Base-by-base conservation (phyloP, 2,888 invertebrate genomes). In the Eupithecia exiguata region DNA sequence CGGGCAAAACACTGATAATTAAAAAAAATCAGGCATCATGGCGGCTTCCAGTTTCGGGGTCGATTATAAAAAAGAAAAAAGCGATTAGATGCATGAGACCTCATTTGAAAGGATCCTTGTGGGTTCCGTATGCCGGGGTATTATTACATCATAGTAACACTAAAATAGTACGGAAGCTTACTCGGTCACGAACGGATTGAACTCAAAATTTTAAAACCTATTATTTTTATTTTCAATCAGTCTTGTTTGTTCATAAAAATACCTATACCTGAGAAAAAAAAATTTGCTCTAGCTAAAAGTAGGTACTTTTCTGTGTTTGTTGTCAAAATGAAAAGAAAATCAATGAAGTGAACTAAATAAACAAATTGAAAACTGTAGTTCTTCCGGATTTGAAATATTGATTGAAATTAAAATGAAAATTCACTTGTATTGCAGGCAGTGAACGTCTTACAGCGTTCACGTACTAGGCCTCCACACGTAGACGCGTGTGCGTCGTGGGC, bases 1-100 rank as follows among this genome's bases (percentile, higher is more conserved):
- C 75, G 58, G 68, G 35, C 69, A 61, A 67, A 75, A 71, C 69
- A 77, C 69, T 62, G 78, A 88, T 92, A 91, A 90, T 89, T 88
- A 89, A 91, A 92, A 89, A 90, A 90, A 87, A 86, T 83, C 82
- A 80, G 78, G 77, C 90, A 92, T 86, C 82, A 92, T 92, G 92
- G 92, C 92, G 88, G 92, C 86, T 81, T 79, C 88, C 88, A 89
- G 87, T 84, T 79, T 79, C 74, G 78, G 75, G 76, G 74, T 78
- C 74, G 77, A 75, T 76, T 76, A 78, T 76, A 84, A 86, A 87
- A 86, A 87, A 87, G 84, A 85, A 89, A 89, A 89, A 89, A 90
- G 25, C 21, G 21, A 58, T 58, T 25, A 25, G 25, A 14, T 58
- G 25, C 14, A 25, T 58, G 58, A 21, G 58, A 58, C 58, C 25